Conservation (phyloP, 2,888 invertebrate genomes). For the Nematopogon swammerdamellus region DNA sequence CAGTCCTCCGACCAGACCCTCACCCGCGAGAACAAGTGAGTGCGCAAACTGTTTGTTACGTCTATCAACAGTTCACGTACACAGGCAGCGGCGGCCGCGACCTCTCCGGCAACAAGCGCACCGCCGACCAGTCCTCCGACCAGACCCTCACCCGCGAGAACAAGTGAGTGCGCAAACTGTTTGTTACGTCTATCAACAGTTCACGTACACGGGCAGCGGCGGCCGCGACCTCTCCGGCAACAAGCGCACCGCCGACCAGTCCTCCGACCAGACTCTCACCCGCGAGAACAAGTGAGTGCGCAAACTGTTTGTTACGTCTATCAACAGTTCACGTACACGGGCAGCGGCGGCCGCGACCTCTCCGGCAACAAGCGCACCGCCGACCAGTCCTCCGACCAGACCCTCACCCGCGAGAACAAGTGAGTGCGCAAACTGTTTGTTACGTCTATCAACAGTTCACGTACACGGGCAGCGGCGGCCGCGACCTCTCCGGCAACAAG, state of each 20-base stretch:
- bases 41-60: too few species aligned
- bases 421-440: too few species aligned
- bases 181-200: too few species aligned
- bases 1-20: constrained; percentile 79
- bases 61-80: constrained; percentile 79
- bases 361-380: constrained; percentile 81
- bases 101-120: constrained; percentile 78
- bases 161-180: too few species aligned
- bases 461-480: constrained; percentile 82
- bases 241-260: constrained; percentile 75
- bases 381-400: constrained; percentile 76
- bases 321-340: constrained; percentile 82
- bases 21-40: constrained; percentile 70
- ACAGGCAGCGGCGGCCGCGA: constrained; percentile 84
- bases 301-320: too few species aligned
- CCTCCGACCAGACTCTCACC: constrained; percentile 73
- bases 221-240: constrained; percentile 81
- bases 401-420: constrained; percentile 73
- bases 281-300: constrained; percentile 70
- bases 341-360: constrained; percentile 79
- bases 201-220: constrained; percentile 81
- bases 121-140: constrained; percentile 75
- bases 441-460: too few species aligned
- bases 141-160: constrained; percentile 75
- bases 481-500: constrained; percentile 80